Evolutionary conservation across 2,113 vertebrate genomes (phyloP).

Genomic region (Phrynosoma platyrhinos): DNA sequence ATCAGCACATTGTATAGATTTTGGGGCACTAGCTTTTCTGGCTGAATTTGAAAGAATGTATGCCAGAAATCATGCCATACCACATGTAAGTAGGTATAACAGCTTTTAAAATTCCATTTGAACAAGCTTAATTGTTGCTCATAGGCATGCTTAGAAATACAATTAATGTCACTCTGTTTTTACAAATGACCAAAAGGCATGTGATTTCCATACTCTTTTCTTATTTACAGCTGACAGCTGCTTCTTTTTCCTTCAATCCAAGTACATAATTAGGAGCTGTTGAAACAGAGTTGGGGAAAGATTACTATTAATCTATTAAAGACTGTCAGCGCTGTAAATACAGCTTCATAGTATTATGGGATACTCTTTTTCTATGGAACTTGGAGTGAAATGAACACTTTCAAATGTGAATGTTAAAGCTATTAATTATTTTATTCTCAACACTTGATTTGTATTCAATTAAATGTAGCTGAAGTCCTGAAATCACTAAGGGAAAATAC

Average conservation of each 20-base stretch:
- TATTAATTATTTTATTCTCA: not conserved
- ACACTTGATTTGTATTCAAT: not conserved
- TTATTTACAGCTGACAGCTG: not conserved
- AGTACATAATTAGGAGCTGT: conserved; percentile 1
- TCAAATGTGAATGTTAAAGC: not conserved
- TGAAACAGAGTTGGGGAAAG: not conserved
- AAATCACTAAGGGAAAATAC: not conserved
- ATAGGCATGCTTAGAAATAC: conserved; percentile 23
- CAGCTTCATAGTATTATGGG: not conserved
- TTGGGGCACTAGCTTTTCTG: conserved; percentile 21
- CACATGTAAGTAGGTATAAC: not conserved
- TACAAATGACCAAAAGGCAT: too few species aligned
- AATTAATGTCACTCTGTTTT: not conserved
- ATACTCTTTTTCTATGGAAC: not conserved
- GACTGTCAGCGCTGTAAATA: not conserved
- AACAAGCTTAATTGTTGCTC: conserved; percentile 15
- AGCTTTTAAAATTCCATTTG: not conserved
- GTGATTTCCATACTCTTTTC: conserved; percentile 1
- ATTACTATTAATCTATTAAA: not conserved
- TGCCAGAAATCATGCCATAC: not conserved
- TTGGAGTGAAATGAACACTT: not conserved
- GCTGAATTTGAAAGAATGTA: not conserved
- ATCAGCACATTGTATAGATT: not conserved
- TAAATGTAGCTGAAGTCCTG: not conserved
- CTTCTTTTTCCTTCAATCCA: conserved; percentile 1